Evolutionary conservation across 2,888 invertebrate genomes (phyloP).

Genomic region (Automeris io): DNA sequence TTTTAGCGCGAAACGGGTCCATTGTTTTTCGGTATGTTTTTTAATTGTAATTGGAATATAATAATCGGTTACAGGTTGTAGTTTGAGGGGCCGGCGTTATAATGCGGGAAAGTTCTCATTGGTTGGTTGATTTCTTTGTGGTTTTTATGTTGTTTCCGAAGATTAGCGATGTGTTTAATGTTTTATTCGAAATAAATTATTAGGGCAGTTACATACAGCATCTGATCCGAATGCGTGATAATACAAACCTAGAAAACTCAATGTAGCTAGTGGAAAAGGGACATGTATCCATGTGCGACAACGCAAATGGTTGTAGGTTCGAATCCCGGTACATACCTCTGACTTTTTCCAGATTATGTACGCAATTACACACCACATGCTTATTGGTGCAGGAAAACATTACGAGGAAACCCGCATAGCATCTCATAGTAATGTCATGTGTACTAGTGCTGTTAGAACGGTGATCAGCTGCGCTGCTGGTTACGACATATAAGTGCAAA

Average conservation of each 20-base stretch:
- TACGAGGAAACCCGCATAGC: too few species aligned
- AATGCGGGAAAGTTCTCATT: slow-evolving; percentile 6
- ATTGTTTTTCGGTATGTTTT: slow-evolving; percentile 46
- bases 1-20: slow-evolving; percentile 45
- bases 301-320: too few species aligned
- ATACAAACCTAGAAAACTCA: background rate
- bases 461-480: too few species aligned
- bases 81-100: slow-evolving; percentile 2
- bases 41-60: slow-evolving; percentile 46
- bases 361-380: too few species aligned
- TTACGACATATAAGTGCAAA: too few species aligned
- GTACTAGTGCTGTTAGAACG: too few species aligned
- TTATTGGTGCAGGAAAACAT: too few species aligned
- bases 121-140: slow-evolving; percentile 1
- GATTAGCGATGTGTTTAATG: background rate
- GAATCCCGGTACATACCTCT: too few species aligned
- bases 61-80: slow-evolving; percentile 36
- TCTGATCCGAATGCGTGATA: background rate
- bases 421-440: too few species aligned
- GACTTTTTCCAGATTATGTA: too few species aligned
- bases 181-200: background rate
- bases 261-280: too few species aligned
- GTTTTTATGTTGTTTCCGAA: background rate
- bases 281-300: too few species aligned
- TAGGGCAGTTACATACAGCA: background rate